Conservation (phyloP, 2,797 vertebrate species). For the Bovichtus variegatus region DNA sequence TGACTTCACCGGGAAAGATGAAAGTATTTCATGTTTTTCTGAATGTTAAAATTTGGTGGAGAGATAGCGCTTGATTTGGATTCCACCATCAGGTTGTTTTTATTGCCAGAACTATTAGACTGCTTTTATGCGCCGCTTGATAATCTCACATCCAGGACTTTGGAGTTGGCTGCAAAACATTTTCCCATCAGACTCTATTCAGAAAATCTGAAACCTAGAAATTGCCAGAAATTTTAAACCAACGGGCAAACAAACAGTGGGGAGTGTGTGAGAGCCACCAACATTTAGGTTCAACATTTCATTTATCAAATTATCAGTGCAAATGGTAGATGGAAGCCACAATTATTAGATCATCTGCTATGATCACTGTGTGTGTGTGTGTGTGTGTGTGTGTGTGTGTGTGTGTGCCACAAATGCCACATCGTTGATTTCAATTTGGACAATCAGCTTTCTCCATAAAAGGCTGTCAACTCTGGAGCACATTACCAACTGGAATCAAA, state of each 20-base stretch:
- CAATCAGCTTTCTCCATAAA: no score
- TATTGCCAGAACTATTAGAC: neutral
- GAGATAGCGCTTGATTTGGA: conserved; percentile 14
- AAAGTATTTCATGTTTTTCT: conserved; percentile 9
- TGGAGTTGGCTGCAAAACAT: conserved; percentile 8
- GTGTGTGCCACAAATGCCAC: no score
- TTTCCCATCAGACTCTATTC: neutral
- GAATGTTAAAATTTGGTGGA: neutral
- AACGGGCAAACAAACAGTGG: neutral
- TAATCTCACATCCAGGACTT: conserved; percentile 18
- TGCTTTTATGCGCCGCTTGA: neutral
- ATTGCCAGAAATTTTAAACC: neutral
- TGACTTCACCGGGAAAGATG: neutral
- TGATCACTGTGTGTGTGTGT: no score
- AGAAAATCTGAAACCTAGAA: neutral
- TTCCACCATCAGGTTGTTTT: neutral
- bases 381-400: no score
- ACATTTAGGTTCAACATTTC: neutral
- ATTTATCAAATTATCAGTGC: neutral
- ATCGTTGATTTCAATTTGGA: no score
- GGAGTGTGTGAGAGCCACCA: neutral
- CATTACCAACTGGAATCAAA: no score
- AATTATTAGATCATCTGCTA: neutral
- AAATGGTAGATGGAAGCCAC: neutral
- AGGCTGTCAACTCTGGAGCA: no score